phyloP scores from a whole-genome alignment of 2,888 invertebrate species.

The Caenorhabditis sp. region DNA sequence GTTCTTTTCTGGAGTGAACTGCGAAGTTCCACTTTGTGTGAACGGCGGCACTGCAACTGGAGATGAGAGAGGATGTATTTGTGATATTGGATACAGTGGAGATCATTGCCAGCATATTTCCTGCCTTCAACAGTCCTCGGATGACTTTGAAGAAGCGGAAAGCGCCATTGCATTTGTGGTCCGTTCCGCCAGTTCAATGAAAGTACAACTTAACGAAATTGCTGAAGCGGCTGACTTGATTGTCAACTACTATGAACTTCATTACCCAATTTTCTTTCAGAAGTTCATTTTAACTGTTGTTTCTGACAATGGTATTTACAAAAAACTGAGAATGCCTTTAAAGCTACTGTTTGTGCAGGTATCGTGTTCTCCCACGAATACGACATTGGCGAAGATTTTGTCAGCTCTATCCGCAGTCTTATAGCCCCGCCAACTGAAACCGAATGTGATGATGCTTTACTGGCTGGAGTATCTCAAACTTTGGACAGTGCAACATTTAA shows the following conservation, averaged over 20 bases:
- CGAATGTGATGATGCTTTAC: conserved; percentile 61
- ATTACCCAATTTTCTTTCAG: conserved; percentile 58
- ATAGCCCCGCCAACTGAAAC: conserved; percentile 59
- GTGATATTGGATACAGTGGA: conserved; percentile 56
- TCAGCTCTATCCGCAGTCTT: conserved; percentile 41
- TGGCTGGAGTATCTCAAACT: conserved; percentile 53
- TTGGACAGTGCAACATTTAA: conserved; percentile 45
- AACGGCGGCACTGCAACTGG: conserved; percentile 59
- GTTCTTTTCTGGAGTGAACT: conserved; percentile 62
- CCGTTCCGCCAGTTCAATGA: conserved; percentile 59
- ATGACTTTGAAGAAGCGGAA: conserved; percentile 55
- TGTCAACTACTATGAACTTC: conserved; percentile 37
- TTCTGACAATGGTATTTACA: conserved; percentile 56
- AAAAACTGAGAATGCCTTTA: too few species aligned
- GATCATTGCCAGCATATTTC: conserved; percentile 61
- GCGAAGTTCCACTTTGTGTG: conserved; percentile 64
- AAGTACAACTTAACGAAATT: conserved; percentile 55
- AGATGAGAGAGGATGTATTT: conserved; percentile 54
- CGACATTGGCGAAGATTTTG: conserved; percentile 39
- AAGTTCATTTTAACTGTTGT: conserved; percentile 61
- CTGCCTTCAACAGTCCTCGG: conserved; percentile 47
- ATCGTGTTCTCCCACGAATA: conserved; percentile 52
- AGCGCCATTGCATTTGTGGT: conserved; percentile 68
- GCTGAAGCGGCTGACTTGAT: conserved; percentile 48
- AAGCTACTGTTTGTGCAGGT: too few species aligned